Conservation (phyloP, 2,113 vertebrate species). For the Scartelaos histophorus region DNA sequence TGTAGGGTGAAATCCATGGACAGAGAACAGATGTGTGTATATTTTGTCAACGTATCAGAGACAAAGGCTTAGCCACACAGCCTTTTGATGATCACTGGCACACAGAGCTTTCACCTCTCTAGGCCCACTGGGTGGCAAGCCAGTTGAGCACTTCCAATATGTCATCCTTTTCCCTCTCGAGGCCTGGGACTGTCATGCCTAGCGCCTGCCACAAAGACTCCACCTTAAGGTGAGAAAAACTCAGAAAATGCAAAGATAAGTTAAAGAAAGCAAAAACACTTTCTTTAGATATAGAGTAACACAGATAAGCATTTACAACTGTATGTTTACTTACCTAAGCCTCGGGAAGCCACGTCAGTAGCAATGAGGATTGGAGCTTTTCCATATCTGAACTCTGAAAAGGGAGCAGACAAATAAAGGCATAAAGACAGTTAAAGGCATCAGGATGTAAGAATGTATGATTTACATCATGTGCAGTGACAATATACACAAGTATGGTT, state of each 20-base stretch:
- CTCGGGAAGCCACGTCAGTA: conserved; percentile 97
- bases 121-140: conserved; percentile 98
- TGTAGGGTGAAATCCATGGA: conserved; percentile 77
- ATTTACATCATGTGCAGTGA: background rate
- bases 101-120: conserved; percentile 98
- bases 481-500: background rate
- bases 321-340: conserved; percentile 92
- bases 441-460: background rate
- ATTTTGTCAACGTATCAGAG: conserved; percentile 69
- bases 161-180: conserved; percentile 99
- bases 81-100: conserved; percentile 99
- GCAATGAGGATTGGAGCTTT: conserved; percentile 99
- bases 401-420: conserved; percentile 8
- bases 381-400: conserved; percentile 95
- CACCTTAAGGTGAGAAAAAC: conserved; percentile 99
- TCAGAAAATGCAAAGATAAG: conserved; percentile 98
- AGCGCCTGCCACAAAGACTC: conserved; percentile 99
- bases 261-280: conserved; percentile 99
- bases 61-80: conserved; percentile 89
- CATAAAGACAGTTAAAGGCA: background rate
- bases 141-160: conserved; percentile 98
- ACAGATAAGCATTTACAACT: conserved; percentile 64
- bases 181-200: conserved; percentile 99
- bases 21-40: conserved; percentile 89
- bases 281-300: conserved; percentile 93